Evolutionary conservation across 1,140 invertebrate species (phyloP), one percentile per base, ranked within the genome.

Genomic region (Dryas iulia): DNA sequence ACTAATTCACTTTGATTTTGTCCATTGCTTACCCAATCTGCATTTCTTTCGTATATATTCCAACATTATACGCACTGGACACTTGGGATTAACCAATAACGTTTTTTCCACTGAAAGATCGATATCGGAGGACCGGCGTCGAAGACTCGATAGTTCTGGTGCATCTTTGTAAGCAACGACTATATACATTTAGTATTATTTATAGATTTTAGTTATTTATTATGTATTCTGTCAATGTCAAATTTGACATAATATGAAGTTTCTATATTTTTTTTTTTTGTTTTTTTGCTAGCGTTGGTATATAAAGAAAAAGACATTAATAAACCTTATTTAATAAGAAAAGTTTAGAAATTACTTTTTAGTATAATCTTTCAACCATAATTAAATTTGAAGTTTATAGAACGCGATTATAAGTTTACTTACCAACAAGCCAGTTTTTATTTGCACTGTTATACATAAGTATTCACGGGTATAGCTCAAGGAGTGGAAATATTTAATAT

Each of bases 1-100:
- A 39, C 7, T n/a, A 47, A 21, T 18, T 10, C 6, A 7, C 7
- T 18, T 8, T 7, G 7, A 18, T 47, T 6, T 35, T 3, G 26
- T 28, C 2, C 26, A 28, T 18, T 47, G 14, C 53, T n/a, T 65
- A 0, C 78, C 88, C 1, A 90, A 62, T 33, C 71, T 77, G 65
- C 86, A 90, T 52, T 78, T 81, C 71, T 82, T 86, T 58, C 88
- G 64, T 8, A 90, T 88, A 23, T 86, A 90, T 65, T 90, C 88
- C 59, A 90, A 47, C 82, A 90, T 88, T 4, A 88, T 79, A 31
- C 86, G 66, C 5, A 89, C 81, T 0, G 75, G 84, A 24, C 88
- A 89, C 8, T 84, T 75, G 0, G 87, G 84, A 71, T 89, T 89
- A 0, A 89, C 81, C 5, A 90, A 60, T 8, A 90, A 56, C 0